Evolutionary conservation across 2,888 invertebrate genomes (phyloP).

Genomic region (Sialis lutaria): DNA sequence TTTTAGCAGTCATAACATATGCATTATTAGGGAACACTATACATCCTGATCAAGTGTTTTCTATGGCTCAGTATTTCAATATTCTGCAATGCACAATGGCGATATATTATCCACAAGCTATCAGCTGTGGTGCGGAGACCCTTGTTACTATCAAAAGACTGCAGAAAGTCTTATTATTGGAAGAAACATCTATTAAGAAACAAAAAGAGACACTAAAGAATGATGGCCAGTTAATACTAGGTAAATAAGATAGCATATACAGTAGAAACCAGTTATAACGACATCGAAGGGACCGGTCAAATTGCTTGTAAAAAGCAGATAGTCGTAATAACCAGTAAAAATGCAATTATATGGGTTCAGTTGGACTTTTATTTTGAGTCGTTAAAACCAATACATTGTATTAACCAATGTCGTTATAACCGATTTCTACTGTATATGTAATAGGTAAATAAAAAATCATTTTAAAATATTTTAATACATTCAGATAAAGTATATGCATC

Average conservation of each 20-base stretch:
- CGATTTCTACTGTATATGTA: no score
- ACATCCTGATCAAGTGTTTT: conserved; percentile 49
- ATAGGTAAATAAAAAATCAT: conserved; percentile 6
- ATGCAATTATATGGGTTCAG: no score
- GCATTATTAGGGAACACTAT: conserved; percentile 43
- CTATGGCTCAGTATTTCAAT: conserved; percentile 54
- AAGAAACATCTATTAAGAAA: conserved; percentile 21
- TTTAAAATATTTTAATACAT: no score
- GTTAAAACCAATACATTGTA: no score
- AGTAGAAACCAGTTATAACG: no score
- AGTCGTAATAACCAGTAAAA: no score
- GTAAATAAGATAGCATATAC: conserved; percentile 5
- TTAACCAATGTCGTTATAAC: no score
- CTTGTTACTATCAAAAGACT: conserved; percentile 42
- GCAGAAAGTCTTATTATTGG: conserved; percentile 26
- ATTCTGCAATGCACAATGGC: conserved; percentile 48
- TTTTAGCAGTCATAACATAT: conserved; percentile 61
- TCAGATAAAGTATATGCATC: conserved; percentile 11
- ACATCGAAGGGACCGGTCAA: no score
- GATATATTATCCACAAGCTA: conserved; percentile 42
- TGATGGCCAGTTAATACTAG: conserved; percentile 3
- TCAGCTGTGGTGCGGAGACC: conserved; percentile 42
- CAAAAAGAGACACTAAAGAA: conserved; percentile 8
- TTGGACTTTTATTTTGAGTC: no score
- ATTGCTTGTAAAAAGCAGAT: no score